Conservation (phyloP, 2,888 invertebrate genomes). For the Galerucella pusilla region DNA sequence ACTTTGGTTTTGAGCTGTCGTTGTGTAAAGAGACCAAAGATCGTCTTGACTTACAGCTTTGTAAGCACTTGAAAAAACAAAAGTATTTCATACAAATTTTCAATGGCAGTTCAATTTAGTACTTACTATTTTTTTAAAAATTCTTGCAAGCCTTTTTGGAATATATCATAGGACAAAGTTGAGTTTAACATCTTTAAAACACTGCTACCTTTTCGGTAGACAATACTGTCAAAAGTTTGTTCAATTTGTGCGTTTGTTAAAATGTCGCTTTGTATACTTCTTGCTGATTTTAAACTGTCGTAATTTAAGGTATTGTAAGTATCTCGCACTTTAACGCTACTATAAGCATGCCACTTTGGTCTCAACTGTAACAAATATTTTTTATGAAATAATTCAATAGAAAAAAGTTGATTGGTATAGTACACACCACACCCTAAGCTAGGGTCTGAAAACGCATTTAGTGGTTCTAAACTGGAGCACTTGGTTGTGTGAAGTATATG, state of each 20-base stretch:
- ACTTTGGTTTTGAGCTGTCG: conserved; percentile 53
- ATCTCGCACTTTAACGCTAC: conserved; percentile 67
- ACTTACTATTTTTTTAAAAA: conserved; percentile 71
- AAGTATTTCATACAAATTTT: no score
- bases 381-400: background rate
- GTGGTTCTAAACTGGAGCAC: no score
- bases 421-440: no score
- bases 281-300: conserved; percentile 69
- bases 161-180: conserved; percentile 67
- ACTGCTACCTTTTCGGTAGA: conserved; percentile 66
- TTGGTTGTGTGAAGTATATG: no score
- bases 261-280: conserved; percentile 68
- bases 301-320: conserved; percentile 69
- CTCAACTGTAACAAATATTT: conserved; percentile 65
- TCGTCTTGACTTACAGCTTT: conserved; percentile 74
- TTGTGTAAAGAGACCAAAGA: conserved; percentile 72
- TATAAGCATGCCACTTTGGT: conserved; percentile 70
- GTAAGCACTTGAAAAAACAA: conserved; percentile 66
- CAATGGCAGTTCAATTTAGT: background rate
- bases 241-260: conserved; percentile 69
- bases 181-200: conserved; percentile 72
- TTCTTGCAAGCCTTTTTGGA: conserved; percentile 67
- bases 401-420: background rate
- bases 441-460: no score
- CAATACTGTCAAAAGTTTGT: conserved; percentile 69